Percentiles rank a stretch among this genome's conserved stretches.
These are phyloP conservation scores for Poecilus cupreus DNA, from an alignment of 2,888 invertebrate species.

Conservation along the genomic window DNA sequence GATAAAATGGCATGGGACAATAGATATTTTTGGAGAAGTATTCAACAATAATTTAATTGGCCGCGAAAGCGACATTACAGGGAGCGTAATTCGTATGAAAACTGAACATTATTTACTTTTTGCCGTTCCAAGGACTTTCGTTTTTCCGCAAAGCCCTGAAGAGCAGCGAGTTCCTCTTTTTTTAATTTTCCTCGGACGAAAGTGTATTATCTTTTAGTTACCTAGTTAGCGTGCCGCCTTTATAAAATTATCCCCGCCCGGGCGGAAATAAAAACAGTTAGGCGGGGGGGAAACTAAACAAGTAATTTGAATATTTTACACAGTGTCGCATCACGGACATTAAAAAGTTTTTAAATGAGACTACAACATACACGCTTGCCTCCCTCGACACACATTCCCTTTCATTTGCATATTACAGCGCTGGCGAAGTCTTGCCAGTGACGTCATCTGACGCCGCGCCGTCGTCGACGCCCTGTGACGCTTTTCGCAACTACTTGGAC, in stretches of 20 bases:
- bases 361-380: constrained; percentile 62
- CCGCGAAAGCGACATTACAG: no score
- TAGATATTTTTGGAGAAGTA: no score
- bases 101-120: no score
- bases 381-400: constrained; percentile 63
- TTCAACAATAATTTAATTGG: no score
- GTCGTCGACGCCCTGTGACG: background rate
- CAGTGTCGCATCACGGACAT: constrained; percentile 63
- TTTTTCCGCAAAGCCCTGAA: no score
- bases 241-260: constrained; percentile 51
- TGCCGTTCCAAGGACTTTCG: no score
- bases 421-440: background rate
- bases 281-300: constrained; percentile 60
- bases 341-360: constrained; percentile 64
- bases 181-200: constrained; percentile 54
- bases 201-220: constrained; percentile 59
- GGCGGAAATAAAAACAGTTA: constrained; percentile 55
- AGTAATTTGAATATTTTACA: constrained; percentile 64
- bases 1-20: no score
- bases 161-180: constrained; percentile 1
- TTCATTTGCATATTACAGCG: constrained; percentile 64
- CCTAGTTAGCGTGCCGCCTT: constrained; percentile 53
- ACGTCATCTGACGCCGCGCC: constrained; percentile 37
- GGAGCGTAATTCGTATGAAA: no score
- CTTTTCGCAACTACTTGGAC: background rate